Evolutionary conservation across 2,797 vertebrate species (phyloP), one percentile per base, ranked within the genome.

Genomic region (Cynopterus sphinx): DNA sequence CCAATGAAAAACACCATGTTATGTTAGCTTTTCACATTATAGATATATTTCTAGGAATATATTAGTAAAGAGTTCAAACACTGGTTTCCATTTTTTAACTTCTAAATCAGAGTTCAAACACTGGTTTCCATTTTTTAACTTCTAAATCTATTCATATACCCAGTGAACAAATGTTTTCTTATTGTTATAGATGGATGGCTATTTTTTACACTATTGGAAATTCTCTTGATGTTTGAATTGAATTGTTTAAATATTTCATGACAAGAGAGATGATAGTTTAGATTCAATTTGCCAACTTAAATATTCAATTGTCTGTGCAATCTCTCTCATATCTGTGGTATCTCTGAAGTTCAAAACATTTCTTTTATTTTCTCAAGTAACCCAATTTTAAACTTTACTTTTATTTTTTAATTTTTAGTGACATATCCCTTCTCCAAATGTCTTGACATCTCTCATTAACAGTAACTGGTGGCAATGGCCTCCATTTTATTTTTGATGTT

Each of bases 221-320:
- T 90, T 84, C 63, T 91, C 24, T 83, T 75, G 11, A 49, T 91
- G 39, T 67, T 53, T 89, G 77, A 65, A 46, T 49, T 85, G 68
- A 83, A 41, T 85, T 92, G 55, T 92, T 79, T 94, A 84, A 87
- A 95, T 90, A n/a, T 90, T 95, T 88, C 55, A 92, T 78, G 77
- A 92, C n/a, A 73, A 77, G 24, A 15, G 24, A 87, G 36, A 91
- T 33, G 36, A 63, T 65, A 61, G 46, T 84, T 92, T 95, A 74
- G 79, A 74, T 70, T 93, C 49, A 83, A 43, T 94, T 96, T 90
- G 19, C 43, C 83, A 93, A 61, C 83, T 93, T 93, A 78, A 96
- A 83, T 83, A 70, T 91, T 89, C 70, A 91, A 43, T 90, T 87
- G 49, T 28, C 63, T 89, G 68, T 91, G 24, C 36, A 71, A 43